Evolutionary conservation across 2,113 vertebrate species (phyloP).

Genomic region (Spilogale gracilis): DNA sequence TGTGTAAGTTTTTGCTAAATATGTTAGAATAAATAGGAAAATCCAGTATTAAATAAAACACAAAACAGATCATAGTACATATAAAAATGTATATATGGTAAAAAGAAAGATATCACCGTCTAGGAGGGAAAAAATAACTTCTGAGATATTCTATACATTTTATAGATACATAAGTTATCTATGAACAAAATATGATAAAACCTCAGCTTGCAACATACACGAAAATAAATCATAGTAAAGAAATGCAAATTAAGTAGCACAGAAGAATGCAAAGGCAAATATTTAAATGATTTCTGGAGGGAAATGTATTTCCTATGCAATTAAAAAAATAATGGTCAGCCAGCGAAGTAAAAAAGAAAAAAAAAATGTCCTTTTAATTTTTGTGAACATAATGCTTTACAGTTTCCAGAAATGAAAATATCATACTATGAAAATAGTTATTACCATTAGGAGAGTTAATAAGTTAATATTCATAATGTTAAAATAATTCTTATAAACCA

Average conservation of each 20-base stretch:
- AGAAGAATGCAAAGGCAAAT: not conserved
- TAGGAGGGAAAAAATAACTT: not conserved
- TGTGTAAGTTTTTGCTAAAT: not conserved
- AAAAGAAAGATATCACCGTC: not conserved
- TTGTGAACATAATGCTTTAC: not conserved
- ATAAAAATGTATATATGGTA: not conserved
- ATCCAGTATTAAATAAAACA: not conserved
- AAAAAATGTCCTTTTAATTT: not conserved
- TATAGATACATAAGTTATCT: not conserved
- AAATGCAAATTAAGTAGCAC: not conserved
- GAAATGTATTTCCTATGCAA: not conserved
- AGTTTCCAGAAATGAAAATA: conserved; percentile 14
- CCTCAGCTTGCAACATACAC: not conserved
- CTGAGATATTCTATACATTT: not conserved
- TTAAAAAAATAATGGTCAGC: not conserved
- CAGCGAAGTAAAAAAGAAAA: not conserved
- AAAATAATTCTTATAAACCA: not conserved
- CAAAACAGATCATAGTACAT: not conserved
- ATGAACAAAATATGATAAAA: not conserved
- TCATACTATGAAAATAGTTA: conserved; percentile 13
- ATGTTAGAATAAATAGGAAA: not conserved
- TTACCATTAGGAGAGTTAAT: not conserved
- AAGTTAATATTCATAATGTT: not conserved
- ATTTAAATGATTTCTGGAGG: not conserved
- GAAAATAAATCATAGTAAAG: not conserved